Conservation (phyloP, 2,888 invertebrate genomes). For the Chrysotoxum bicinctum region DNA sequence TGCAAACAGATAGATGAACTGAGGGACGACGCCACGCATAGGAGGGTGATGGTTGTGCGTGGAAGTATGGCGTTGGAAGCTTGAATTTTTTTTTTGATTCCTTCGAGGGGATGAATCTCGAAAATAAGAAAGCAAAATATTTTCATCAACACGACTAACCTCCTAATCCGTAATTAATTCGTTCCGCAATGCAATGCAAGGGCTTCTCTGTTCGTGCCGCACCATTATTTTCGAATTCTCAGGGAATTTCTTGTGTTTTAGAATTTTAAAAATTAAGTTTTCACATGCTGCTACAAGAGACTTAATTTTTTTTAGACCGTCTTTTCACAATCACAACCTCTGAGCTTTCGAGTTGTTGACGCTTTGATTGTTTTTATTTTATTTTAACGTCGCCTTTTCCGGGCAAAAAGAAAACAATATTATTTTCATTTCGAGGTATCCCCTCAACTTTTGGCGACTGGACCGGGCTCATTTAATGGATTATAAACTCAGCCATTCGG, state of each 20-base stretch:
- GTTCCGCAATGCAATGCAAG: constrained; percentile 65
- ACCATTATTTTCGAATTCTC: neutral
- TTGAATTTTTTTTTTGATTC: neutral
- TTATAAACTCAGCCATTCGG: constrained; percentile 43
- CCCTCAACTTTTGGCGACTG: neutral
- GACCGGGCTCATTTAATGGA: constrained; percentile 49
- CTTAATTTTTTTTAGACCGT: neutral
- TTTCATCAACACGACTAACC: constrained; percentile 70
- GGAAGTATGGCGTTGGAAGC: neutral
- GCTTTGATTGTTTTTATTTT: constrained; percentile 37
- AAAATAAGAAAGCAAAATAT: constrained; percentile 17
- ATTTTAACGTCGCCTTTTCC: constrained; percentile 16
- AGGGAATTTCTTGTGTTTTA: neutral
- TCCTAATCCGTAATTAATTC: constrained; percentile 70
- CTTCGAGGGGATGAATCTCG: constrained; percentile 3
- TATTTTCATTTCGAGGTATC: constrained; percentile 38
- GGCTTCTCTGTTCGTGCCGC: neutral
- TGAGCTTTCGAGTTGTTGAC: constrained; percentile 28
- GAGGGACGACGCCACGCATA: neutral
- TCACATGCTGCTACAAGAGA: constrained; percentile 1
- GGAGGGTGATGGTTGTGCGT: neutral
- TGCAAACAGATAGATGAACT: neutral
- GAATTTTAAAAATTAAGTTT: neutral
- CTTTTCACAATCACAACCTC: constrained; percentile 31
- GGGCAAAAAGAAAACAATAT: constrained; percentile 24